phyloP scores from a whole-genome alignment of 2,113 vertebrate genomes.

The Chelonoidis abingdonii region DNA sequence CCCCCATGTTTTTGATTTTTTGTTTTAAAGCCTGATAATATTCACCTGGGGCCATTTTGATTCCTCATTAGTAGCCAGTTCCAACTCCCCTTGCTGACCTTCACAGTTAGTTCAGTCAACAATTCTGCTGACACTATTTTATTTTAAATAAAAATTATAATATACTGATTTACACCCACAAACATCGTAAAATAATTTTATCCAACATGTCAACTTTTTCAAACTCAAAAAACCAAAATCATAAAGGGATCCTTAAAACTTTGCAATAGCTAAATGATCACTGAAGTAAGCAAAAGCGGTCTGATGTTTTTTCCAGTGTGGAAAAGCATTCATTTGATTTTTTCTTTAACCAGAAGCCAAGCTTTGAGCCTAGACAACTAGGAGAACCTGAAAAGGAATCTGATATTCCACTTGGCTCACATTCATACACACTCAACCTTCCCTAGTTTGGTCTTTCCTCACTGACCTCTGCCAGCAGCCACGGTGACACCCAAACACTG shows the following conservation, averaged over 20 bases:
- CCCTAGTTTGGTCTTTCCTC: neutral
- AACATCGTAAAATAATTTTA: neutral
- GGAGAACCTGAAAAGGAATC: neutral
- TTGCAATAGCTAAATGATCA: neutral
- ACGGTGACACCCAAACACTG: neutral
- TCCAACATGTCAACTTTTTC: neutral
- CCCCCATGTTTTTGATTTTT: too few species aligned
- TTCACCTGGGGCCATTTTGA: neutral
- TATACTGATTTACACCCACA: too few species aligned
- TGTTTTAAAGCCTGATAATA: too few species aligned
- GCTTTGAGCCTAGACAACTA: neutral
- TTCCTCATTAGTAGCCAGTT: neutral
- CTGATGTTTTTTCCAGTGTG: neutral
- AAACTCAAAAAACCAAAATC: neutral
- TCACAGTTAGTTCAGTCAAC: rapidly evolving
- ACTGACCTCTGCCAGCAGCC: neutral
- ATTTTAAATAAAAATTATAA: too few species aligned
- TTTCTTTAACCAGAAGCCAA: neutral
- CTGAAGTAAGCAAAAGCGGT: neutral
- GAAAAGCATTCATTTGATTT: neutral
- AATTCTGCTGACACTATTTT: neutral
- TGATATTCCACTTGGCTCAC: neutral
- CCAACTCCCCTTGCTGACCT: rapidly evolving
- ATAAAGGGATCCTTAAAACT: neutral
- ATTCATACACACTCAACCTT: neutral